These are phyloP conservation scores for Philypnodon macrostomus DNA, from an alignment of 2,797 vertebrate species.

Conservation along the genomic window DNA sequence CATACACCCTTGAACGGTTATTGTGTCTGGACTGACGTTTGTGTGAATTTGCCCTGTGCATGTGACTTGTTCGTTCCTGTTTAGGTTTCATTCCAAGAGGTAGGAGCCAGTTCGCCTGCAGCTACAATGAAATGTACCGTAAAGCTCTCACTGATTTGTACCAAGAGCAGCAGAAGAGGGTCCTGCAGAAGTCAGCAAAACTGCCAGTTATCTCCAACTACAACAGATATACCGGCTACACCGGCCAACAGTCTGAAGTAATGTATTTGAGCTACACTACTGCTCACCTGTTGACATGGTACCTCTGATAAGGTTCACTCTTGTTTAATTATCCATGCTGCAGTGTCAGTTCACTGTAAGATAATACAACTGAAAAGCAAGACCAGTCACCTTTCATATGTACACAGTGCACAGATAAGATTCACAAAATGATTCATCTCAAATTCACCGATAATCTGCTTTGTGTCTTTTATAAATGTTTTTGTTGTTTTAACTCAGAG, in stretches of 20 bases:
- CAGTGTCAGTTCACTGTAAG: conserved; percentile 47
- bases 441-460: neutral
- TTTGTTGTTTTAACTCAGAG: conserved; percentile 29
- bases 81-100: conserved; percentile 74
- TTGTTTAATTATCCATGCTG: conserved; percentile 64
- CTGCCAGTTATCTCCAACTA: conserved; percentile 14
- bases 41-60: neutral
- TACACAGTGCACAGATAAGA: conserved; percentile 17
- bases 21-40: neutral
- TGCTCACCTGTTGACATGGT: conserved; percentile 7
- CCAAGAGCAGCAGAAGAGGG: conserved; percentile 12
- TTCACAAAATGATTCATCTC: conserved; percentile 11
- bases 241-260: conserved; percentile 47
- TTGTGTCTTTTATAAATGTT: conserved; percentile 5
- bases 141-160: conserved; percentile 66
- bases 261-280: conserved; percentile 4
- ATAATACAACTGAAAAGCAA: conserved; percentile 13
- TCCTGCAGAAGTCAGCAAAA: conserved; percentile 23
- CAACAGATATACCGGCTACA: too few relatives aligned
- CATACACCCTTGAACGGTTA: too few relatives aligned
- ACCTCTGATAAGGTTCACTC: conserved; percentile 20
- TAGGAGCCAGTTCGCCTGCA: conserved; percentile 77
- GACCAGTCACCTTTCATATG: conserved; percentile 15
- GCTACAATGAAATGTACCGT: conserved; percentile 63
- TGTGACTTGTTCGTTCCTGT: conserved; percentile 11